Evolutionary conservation across 2,797 vertebrate genomes (phyloP).

Genomic region (Micromesistius poutassou): DNA sequence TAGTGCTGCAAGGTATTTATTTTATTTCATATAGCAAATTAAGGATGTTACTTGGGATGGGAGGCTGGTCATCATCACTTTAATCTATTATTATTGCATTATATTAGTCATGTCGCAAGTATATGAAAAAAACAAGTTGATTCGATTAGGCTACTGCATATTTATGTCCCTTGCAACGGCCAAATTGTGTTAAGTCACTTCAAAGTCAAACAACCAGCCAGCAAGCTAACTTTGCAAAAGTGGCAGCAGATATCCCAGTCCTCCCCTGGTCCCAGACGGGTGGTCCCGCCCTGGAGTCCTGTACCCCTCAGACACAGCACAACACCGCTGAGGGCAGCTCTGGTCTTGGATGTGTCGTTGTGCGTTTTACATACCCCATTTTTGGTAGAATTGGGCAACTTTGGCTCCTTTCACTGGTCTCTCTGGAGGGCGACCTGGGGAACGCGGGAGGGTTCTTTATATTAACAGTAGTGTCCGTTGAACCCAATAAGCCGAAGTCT

Average conservation of each 20-base stretch:
- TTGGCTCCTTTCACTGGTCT: slow-evolving; percentile 46
- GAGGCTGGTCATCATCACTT: not conserved
- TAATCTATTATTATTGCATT: not conserved
- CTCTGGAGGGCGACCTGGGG: slow-evolving; percentile 11
- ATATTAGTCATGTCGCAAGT: not conserved
- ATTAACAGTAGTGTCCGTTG: not conserved
- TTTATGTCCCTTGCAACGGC: not conserved
- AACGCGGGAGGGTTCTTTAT: not conserved
- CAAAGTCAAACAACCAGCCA: not conserved
- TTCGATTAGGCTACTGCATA: not conserved
- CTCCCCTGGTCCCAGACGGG: no score
- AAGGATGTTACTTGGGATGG: not conserved
- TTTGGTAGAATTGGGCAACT: slow-evolving; percentile 6
- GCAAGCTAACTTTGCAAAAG: not conserved
- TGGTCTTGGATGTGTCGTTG: no score
- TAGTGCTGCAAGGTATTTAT: not conserved
- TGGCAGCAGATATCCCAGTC: not conserved
- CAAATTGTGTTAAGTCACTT: not conserved
- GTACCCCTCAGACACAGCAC: no score
- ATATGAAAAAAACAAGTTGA: not conserved
- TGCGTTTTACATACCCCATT: slow-evolving; percentile 68
- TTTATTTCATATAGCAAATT: not conserved
- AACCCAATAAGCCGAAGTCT: slow-evolving; percentile 24
- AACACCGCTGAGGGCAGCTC: no score
- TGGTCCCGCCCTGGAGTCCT: no score